These are phyloP conservation scores for Poecilia picta DNA, from an alignment of 2,797 vertebrate species.

Conservation along the genomic window DNA sequence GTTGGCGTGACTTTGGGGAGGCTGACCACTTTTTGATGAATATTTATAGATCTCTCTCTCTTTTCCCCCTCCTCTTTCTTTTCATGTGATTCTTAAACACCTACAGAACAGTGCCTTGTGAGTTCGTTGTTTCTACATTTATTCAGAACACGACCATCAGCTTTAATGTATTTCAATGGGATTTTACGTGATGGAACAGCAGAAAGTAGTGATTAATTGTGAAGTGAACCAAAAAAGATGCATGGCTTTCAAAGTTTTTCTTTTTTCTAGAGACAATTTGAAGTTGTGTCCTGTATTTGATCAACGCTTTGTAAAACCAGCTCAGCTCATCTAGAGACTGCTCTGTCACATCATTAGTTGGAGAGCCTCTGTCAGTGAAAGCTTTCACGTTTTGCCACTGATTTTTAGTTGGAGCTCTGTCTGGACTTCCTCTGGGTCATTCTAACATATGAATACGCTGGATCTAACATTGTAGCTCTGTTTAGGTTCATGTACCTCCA, in stretches of 20 bases:
- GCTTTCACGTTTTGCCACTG: too few species aligned
- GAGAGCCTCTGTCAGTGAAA: neutral
- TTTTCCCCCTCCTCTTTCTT: neutral
- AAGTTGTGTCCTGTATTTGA: neutral
- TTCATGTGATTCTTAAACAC: constrained; percentile 38
- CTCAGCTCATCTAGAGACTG: neutral
- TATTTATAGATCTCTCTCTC: constrained; percentile 61
- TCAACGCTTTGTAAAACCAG: neutral
- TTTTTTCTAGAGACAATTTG: neutral
- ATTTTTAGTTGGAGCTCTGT: neutral
- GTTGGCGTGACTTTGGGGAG: constrained; percentile 61
- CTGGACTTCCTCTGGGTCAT: neutral
- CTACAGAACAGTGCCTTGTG: neutral
- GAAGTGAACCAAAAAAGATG: neutral
- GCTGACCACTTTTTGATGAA: constrained; percentile 60
- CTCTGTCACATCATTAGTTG: neutral
- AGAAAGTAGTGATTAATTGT: neutral
- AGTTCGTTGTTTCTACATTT: neutral
- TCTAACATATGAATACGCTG: neutral
- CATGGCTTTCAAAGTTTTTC: neutral
- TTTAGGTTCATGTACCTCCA: neutral
- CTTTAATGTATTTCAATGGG: neutral
- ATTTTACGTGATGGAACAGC: neutral
- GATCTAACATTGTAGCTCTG: neutral
- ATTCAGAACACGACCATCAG: neutral